Base-by-base conservation (phyloP, 2,888 invertebrate genomes). In the Neria commutata region DNA sequence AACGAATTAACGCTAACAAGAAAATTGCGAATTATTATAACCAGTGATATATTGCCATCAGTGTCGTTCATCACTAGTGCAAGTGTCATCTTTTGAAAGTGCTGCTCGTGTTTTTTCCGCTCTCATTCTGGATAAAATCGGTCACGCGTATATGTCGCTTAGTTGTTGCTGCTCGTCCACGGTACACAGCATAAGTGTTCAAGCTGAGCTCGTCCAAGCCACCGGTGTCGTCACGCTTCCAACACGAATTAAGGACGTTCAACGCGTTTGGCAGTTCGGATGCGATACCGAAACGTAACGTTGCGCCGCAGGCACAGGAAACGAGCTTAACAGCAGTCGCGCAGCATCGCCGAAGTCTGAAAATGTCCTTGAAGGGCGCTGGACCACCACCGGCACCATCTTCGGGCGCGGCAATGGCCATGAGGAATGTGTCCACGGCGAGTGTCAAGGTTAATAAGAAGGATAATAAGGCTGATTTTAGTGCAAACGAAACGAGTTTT, bases 331-430 rank as follows among this genome's bases (percentile, higher is more conserved):
- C 76, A 14, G 68, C 71, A 25, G 71, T 67, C 2, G 74, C 74
- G 26, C 62, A 73, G 8, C 67, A 62, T 56, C 70, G 76, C 2
- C 73, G 74, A 14, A 67, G 67, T 48, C 55, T 76, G 56, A 77
- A 71, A 65, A 78, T 77, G 77, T 76, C 78, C 45, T 63, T 77
- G n/a, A 75, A 76, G 46, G 67, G 71, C 3, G 76, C 75, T n/a
- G 76, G 76, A 42, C 77, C 77, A 54, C 77, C 78, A 34, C 78
- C 75, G 17, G 69, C 78, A 10, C 65, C 70, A 1, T 73, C 72
- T 3, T 68, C 75, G 29, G 77, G 78, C 40, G 64, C 75, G 42
- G 75, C 71, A 2, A 65, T 72, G 45, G 62, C 68, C 58, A 29
- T 6, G 5, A 17, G 19, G 19, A 42, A n/a, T n/a, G n/a, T n/a